A percentile compares a stretch with the other conserved stretches of the same genome.
phyloP scores from a whole-genome alignment of 1,140 invertebrate genomes.

The Parasteatoda tepidariorum region DNA sequence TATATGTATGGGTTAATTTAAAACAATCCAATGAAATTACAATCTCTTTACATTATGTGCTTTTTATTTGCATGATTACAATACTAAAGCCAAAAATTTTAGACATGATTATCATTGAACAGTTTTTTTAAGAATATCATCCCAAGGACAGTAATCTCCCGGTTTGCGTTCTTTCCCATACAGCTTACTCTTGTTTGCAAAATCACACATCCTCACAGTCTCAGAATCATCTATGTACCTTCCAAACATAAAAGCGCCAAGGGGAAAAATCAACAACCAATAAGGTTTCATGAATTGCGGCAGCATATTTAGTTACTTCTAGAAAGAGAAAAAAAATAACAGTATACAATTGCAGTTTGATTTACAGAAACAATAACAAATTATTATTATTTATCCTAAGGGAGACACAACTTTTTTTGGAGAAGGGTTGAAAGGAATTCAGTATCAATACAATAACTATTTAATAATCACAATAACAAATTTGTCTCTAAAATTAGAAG shows the following conservation, averaged over 20 bases:
- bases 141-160: constrained; percentile 29
- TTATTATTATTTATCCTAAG: not conserved
- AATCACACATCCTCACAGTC: constrained; percentile 38
- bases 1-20: no score
- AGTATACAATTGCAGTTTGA: not conserved
- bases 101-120: not conserved
- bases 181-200: constrained; percentile 19
- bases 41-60: no score
- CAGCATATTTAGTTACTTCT: not conserved
- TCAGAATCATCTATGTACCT: constrained; percentile 19
- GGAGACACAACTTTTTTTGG: not conserved
- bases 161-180: not conserved
- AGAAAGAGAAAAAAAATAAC: not conserved
- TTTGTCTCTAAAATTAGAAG: no score
- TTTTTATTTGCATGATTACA: no score
- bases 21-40: no score
- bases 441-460: no score
- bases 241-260: constrained; percentile 6
- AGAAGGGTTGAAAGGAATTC: no score
- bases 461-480: no score
- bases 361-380: not conserved
- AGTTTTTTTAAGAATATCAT: constrained; percentile 8
- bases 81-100: not conserved
- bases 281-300: not conserved
- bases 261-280: not conserved